phyloP scores from a whole-genome alignment of 2,797 vertebrate genomes.

The Chaunax sp. region DNA sequence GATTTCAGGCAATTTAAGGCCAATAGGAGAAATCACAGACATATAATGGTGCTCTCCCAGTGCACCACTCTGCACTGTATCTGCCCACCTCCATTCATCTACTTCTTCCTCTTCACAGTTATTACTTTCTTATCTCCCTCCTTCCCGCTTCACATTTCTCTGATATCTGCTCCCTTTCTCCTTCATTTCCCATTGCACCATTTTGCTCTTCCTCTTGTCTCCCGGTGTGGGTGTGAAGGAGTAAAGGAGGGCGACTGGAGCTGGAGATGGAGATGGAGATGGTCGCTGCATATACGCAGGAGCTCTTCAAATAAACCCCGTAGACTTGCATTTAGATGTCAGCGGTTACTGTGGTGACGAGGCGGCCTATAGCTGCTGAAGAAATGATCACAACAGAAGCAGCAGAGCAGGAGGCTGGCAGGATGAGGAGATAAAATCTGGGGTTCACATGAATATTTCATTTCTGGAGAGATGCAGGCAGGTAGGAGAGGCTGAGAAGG shows the following conservation, averaged over 20 bases:
- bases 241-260: constrained; percentile 3
- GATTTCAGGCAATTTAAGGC: background rate
- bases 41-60: background rate
- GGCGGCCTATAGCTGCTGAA: constrained; percentile 9
- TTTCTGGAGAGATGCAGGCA: constrained; percentile 48
- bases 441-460: constrained; percentile 73
- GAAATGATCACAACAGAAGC: background rate
- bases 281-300: constrained; percentile 1
- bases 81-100: constrained; percentile 4
- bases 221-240: constrained; percentile 19
- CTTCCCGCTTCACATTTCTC: constrained; percentile 1
- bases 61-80: constrained; percentile 1
- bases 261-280: background rate
- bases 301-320: constrained; percentile 3
- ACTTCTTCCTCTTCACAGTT: constrained; percentile 5
- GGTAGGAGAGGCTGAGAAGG: constrained; percentile 37
- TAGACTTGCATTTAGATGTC: constrained; percentile 5
- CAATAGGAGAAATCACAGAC: background rate
- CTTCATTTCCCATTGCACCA: constrained; percentile 7
- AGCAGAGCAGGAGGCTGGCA: constrained; percentile 28
- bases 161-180: constrained; percentile 10
- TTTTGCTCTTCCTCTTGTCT: constrained; percentile 20
- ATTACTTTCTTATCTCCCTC: constrained; percentile 8
- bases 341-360: background rate
- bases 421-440: constrained; percentile 63